phyloP scores from a whole-genome alignment of 2,888 invertebrate genomes.

The Sphinx pinastri region DNA sequence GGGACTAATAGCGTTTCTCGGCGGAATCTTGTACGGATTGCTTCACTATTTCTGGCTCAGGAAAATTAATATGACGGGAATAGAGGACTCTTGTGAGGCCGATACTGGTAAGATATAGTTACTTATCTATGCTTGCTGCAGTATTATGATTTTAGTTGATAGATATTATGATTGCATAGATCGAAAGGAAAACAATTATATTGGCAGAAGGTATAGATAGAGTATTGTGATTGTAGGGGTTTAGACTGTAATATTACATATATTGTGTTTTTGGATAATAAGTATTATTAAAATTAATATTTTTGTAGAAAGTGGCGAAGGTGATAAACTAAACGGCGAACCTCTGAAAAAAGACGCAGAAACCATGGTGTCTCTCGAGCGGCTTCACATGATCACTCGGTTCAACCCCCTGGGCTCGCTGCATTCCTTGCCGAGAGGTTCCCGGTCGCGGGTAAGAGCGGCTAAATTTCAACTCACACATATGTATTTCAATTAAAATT shows the following conservation, averaged over 20 bases:
- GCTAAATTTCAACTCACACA: not conserved
- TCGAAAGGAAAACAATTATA: too few relatives aligned
- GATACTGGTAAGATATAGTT: conserved; percentile 63
- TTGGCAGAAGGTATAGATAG: too few relatives aligned
- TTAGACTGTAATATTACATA: too few relatives aligned
- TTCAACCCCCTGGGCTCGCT: conserved; percentile 90
- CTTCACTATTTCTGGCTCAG: conserved; percentile 89
- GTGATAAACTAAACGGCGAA: conserved; percentile 85
- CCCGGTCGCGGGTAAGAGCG: conserved; percentile 78
- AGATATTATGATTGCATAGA: too few relatives aligned
- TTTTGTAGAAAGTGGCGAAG: conserved; percentile 82
- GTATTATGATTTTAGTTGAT: not conserved
- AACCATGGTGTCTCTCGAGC: conserved; percentile 88
- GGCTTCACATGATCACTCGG: conserved; percentile 89
- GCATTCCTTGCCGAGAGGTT: conserved; percentile 87
- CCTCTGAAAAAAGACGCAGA: conserved; percentile 87
- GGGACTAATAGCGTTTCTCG: conserved; percentile 89
- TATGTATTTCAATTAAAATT: not conserved
- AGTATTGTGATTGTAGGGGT: too few relatives aligned
- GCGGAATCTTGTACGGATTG: conserved; percentile 88
- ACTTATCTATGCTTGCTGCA: conserved; percentile 15
- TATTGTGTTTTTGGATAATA: too few relatives aligned
- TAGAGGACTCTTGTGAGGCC: conserved; percentile 70
- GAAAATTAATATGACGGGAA: conserved; percentile 80
- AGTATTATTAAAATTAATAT: too few relatives aligned